These are phyloP conservation scores for Chaenodraco wilsoni DNA, from an alignment of 2,797 vertebrate species.

Conservation along the genomic window DNA sequence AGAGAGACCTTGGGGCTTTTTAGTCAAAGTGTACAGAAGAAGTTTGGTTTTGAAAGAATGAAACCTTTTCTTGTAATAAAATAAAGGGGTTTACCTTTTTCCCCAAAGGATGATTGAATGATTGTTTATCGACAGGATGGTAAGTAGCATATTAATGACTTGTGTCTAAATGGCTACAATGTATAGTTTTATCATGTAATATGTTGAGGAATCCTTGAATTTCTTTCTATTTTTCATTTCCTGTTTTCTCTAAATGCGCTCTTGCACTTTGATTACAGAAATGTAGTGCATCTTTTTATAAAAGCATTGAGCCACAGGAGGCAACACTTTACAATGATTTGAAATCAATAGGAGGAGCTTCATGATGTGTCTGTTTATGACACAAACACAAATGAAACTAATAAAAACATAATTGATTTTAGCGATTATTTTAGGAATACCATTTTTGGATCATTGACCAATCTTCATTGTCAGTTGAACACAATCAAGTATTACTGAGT, in stretches of 20 bases:
- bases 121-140: not conserved
- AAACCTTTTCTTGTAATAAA: not conserved
- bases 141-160: not conserved
- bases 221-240: too few species aligned
- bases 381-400: not conserved
- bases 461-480: not conserved
- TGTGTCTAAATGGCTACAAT: not conserved
- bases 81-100: constrained; percentile 10
- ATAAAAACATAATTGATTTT: not conserved
- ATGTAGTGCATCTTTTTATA: constrained; percentile 32
- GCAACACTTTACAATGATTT: constrained; percentile 34
- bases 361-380: constrained; percentile 18
- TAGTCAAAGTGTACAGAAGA: not conserved
- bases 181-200: too few species aligned
- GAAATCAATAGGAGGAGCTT: constrained; percentile 46
- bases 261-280: constrained; percentile 23
- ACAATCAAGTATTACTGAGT: not conserved
- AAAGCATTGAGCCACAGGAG: constrained; percentile 44
- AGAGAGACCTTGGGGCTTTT: constrained; percentile 5
- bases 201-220: too few species aligned
- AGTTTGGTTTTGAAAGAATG: constrained; percentile 18
- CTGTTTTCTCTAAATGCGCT: not conserved
- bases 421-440: not conserved
- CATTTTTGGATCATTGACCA: not conserved
- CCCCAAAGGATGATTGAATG: too few species aligned